These are phyloP conservation scores for Drosophila suboccidentalis DNA, from an alignment of 2,888 invertebrate genomes.

Conservation along the genomic window DNA sequence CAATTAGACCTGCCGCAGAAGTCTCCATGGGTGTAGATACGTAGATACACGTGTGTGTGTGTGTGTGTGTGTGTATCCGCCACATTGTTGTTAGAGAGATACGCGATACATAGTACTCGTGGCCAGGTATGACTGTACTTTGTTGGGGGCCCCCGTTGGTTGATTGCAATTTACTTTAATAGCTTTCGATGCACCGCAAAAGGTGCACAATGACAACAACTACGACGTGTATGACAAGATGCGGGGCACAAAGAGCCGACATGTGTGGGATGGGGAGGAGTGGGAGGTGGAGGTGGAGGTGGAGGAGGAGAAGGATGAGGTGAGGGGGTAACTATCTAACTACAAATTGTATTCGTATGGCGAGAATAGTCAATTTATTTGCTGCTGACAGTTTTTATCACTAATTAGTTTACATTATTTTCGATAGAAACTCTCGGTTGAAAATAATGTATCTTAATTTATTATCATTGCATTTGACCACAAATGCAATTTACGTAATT, in stretches of 20 bases:
- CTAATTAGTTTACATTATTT: constrained; percentile 76
- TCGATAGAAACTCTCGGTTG: constrained; percentile 55
- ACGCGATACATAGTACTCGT: constrained; percentile 14
- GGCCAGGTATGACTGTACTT: constrained; percentile 22
- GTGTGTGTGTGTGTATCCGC: constrained; percentile 9
- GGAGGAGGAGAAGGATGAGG: not conserved
- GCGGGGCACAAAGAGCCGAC: constrained; percentile 51
- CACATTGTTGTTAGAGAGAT: constrained; percentile 10
- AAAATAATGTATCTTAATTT: constrained; percentile 70
- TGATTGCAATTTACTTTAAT: constrained; percentile 77
- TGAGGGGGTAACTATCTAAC: constrained; percentile 47
- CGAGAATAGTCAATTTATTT: constrained; percentile 73
- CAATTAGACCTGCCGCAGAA: constrained; percentile 71
- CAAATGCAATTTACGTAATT: constrained; percentile 78
- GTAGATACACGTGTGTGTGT: constrained; percentile 27
- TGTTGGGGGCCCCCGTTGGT: constrained; percentile 37
- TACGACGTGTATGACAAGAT: constrained; percentile 30
- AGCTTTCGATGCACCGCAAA: constrained; percentile 74
- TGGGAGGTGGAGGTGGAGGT: not conserved
- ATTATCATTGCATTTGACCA: constrained; percentile 75
- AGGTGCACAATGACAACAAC: constrained; percentile 31
- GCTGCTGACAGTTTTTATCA: constrained; percentile 72
- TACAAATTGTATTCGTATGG: constrained; percentile 48
- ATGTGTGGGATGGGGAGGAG: constrained; percentile 7
- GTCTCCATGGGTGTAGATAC: constrained; percentile 41